Evolutionary conservation across 2,797 vertebrate genomes (phyloP).

Genomic region (Microchirus variegatus): DNA sequence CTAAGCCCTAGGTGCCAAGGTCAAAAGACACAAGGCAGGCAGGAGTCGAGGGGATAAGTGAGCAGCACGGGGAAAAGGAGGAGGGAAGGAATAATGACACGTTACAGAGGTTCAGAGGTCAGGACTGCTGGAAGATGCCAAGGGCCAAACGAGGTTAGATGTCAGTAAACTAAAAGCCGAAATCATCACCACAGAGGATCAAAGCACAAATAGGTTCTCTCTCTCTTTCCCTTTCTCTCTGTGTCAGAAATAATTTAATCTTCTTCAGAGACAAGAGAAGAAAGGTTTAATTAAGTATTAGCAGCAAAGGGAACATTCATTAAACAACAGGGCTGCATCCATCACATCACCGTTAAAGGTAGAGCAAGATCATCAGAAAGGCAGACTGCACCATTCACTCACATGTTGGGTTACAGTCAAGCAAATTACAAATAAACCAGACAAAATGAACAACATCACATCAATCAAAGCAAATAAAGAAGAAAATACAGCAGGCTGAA

Average conservation of each 20-base stretch:
- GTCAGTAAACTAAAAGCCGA: constrained; percentile 47
- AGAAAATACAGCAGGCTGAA: constrained; percentile 2
- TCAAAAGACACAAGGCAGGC: constrained; percentile 81
- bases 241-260: constrained; percentile 45
- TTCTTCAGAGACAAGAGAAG: constrained; percentile 51
- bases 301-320: constrained; percentile 56
- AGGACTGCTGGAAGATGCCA: constrained; percentile 65
- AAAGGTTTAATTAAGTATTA: constrained; percentile 59
- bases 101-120: constrained; percentile 79
- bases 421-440: constrained; percentile 45
- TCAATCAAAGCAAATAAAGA: constrained; percentile 27
- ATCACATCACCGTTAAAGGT: constrained; percentile 42
- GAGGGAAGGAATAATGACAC: constrained; percentile 85
- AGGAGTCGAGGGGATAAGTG: constrained; percentile 76
- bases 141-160: constrained; percentile 54
- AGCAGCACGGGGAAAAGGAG: constrained; percentile 78
- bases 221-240: constrained; percentile 38
- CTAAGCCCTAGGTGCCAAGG: constrained; percentile 92
- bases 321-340: constrained; percentile 60
- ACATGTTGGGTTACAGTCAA: constrained; percentile 34
- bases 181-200: constrained; percentile 56
- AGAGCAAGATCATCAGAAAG: constrained; percentile 34
- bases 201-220: constrained; percentile 38
- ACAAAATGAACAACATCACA: constrained; percentile 39
- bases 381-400: constrained; percentile 47